Conservation (phyloP, 2,113 vertebrate genomes). For the Lasiurus cinereus region DNA sequence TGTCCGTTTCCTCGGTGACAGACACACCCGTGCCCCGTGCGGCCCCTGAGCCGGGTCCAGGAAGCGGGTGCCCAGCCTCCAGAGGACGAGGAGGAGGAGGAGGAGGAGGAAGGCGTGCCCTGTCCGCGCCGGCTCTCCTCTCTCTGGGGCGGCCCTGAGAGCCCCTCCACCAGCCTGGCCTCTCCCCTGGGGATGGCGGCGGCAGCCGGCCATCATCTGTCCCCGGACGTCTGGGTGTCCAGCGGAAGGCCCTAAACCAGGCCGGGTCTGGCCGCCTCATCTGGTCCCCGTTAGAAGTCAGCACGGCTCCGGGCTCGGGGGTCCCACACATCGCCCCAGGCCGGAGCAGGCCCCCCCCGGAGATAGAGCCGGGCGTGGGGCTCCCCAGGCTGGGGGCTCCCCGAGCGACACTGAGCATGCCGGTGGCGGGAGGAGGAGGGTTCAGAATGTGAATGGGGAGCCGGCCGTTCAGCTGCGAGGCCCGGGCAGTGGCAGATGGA, state of each 20-base stretch:
- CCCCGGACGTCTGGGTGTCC: not conserved
- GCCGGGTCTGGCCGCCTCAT: slow-evolving; percentile 41
- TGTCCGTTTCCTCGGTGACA: not conserved
- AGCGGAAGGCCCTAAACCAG: slow-evolving; percentile 49
- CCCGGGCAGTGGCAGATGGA: slow-evolving; percentile 83
- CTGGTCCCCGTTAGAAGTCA: slow-evolving; percentile 68
- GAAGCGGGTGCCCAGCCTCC: not conserved
- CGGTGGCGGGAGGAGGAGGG: slow-evolving; percentile 82
- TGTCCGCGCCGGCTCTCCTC: too few species aligned
- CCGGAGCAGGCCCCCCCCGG: slow-evolving; percentile 71
- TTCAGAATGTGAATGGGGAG: slow-evolving; percentile 82
- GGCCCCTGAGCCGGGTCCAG: not conserved
- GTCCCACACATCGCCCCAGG: slow-evolving; percentile 63
- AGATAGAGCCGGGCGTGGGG: slow-evolving; percentile 56
- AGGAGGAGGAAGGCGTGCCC: too few species aligned
- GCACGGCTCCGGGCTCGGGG: not conserved
- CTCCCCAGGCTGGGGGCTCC: slow-evolving; percentile 59
- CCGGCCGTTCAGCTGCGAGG: slow-evolving; percentile 84
- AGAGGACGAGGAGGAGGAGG: too few species aligned
- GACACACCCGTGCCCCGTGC: not conserved
- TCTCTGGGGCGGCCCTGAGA: too few species aligned
- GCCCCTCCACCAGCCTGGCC: too few species aligned
- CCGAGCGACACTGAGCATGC: slow-evolving; percentile 81
- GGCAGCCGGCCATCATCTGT: too few species aligned
- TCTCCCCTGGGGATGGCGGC: too few species aligned